phyloP scores from a whole-genome alignment of 2,113 vertebrate species.

The Pyrgilauda ruficollis region DNA sequence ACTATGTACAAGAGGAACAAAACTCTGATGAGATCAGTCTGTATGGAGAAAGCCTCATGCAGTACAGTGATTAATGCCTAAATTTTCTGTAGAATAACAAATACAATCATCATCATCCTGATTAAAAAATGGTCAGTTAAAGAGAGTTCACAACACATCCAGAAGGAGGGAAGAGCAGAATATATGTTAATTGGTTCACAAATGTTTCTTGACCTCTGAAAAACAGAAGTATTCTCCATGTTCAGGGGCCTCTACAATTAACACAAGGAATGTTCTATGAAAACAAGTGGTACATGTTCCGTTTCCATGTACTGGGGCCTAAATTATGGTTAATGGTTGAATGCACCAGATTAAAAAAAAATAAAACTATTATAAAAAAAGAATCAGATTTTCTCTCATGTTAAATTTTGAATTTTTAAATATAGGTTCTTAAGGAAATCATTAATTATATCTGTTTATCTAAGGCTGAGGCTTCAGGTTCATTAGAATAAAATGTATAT shows the following conservation, averaged over 20 bases:
- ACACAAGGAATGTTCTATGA: background rate
- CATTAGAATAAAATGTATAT: background rate
- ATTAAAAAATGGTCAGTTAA: background rate
- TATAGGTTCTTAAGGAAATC: background rate
- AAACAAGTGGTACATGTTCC: background rate
- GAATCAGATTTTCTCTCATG: background rate
- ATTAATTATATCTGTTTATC: background rate
- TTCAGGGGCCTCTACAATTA: background rate
- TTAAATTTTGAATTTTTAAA: background rate
- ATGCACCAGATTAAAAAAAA: background rate
- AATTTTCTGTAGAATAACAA: background rate
- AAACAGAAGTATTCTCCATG: background rate
- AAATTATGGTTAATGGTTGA: background rate
- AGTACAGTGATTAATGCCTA: background rate
- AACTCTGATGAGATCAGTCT: background rate
- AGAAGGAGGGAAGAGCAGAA: background rate
- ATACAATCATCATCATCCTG: background rate
- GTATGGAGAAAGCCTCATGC: background rate
- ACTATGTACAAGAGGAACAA: background rate
- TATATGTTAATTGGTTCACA: background rate
- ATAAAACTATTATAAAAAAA: background rate
- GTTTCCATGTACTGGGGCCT: background rate
- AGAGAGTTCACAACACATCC: background rate
- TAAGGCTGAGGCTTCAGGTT: background rate
- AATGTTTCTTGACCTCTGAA: background rate